These are phyloP conservation scores for Cryptoprocta ferox DNA, from an alignment of 2,797 vertebrate species.

Conservation along the genomic window DNA sequence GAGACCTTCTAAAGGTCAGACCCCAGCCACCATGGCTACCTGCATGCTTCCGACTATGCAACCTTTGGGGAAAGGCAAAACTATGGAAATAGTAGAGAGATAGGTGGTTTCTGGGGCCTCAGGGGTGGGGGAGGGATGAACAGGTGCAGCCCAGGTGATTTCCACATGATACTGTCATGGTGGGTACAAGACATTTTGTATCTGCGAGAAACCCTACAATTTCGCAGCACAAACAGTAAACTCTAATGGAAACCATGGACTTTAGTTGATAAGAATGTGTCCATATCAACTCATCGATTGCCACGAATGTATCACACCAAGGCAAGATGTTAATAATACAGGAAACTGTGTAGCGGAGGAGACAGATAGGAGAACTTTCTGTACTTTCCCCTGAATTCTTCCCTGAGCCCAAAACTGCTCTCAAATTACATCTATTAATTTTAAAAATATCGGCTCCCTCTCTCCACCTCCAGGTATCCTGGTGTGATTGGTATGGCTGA, in stretches of 20 bases:
- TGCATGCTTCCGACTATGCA: neutral
- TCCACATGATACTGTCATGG: accelerated
- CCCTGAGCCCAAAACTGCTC: neutral
- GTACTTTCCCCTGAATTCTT: neutral
- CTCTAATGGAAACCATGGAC: neutral
- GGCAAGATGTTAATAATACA: accelerated
- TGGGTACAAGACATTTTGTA: too few relatives aligned
- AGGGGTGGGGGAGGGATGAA: neutral
- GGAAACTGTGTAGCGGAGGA: accelerated
- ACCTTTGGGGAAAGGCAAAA: neutral
- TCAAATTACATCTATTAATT: neutral
- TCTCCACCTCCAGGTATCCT: neutral
- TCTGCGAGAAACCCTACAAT: neutral
- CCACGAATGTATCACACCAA: accelerated
- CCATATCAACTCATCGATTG: accelerated
- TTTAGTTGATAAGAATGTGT: neutral
- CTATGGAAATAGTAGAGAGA: neutral
- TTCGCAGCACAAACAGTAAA: neutral
- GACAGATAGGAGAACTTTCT: accelerated
- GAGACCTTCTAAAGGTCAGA: neutral
- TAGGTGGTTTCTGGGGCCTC: neutral
- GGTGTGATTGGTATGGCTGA: neutral
- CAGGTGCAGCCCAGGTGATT: neutral
- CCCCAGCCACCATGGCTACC: accelerated
- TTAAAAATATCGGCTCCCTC: neutral